These are phyloP conservation scores for Pteronotus mesoamericanus DNA, from an alignment of 2,797 vertebrate species.

Conservation along the genomic window DNA sequence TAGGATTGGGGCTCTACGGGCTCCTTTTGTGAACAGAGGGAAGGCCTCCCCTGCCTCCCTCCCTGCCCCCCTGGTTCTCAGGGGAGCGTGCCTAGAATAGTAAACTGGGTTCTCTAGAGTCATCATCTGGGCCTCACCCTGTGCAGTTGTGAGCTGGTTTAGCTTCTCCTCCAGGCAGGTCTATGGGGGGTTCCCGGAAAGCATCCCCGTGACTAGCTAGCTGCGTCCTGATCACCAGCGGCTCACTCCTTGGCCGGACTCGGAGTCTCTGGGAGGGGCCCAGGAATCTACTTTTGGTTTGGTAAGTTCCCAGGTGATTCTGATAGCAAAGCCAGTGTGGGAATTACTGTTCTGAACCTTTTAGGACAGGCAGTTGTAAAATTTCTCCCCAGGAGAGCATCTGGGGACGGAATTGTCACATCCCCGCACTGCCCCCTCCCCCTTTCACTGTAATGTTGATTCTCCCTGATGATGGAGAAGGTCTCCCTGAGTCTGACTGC, in stretches of 20 bases:
- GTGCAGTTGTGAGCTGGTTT: background rate
- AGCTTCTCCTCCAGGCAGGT: background rate
- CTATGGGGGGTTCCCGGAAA: background rate
- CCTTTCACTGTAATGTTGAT: background rate
- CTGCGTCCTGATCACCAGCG: background rate
- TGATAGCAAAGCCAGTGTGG: background rate
- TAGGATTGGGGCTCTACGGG: background rate
- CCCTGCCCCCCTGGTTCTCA: background rate
- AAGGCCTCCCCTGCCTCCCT: background rate
- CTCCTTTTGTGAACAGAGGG: constrained; percentile 22
- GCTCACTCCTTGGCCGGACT: background rate
- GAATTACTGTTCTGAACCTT: background rate
- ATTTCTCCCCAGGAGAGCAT: background rate
- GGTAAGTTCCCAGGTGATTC: background rate
- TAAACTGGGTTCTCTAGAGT: background rate
- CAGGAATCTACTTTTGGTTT: background rate
- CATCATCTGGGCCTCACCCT: background rate
- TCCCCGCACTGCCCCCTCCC: background rate
- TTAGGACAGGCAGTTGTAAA: background rate
- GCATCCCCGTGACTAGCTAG: background rate
- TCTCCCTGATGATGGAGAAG: background rate
- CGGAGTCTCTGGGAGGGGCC: background rate
- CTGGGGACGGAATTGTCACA: background rate
- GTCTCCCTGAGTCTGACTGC: background rate
- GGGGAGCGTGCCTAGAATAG: background rate